These are phyloP conservation scores for Alethe castanea DNA, from an alignment of 2,113 vertebrate species.

Conservation along the genomic window DNA sequence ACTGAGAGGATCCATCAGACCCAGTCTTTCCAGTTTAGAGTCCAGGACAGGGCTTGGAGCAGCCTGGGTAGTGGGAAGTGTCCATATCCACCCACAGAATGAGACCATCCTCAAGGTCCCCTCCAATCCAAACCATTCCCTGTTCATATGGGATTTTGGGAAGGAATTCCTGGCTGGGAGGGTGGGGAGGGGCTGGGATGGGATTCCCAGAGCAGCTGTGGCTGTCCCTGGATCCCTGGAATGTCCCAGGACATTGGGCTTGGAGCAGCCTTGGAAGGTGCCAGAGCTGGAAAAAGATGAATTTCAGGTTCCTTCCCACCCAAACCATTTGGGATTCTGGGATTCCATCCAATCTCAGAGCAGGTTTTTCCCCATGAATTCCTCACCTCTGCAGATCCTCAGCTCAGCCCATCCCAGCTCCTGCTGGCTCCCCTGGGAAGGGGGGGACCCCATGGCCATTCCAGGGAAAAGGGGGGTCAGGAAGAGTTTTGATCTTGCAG, in stretches of 20 bases:
- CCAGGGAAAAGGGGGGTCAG: rapidly evolving
- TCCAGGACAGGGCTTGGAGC: too few relatives aligned
- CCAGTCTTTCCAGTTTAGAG: too few relatives aligned
- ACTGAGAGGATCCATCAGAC: too few relatives aligned
- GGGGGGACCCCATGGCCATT: neutral
- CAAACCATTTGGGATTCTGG: neutral
- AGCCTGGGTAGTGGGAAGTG: too few relatives aligned
- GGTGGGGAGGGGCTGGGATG: neutral
- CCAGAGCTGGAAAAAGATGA: too few relatives aligned
- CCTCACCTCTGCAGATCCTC: neutral
- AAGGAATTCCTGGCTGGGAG: too few relatives aligned
- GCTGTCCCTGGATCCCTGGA: neutral
- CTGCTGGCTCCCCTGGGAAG: rapidly evolving
- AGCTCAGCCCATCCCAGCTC: neutral
- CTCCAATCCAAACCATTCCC: too few relatives aligned
- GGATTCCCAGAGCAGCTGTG: neutral
- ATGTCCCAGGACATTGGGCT: neutral
- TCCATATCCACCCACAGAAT: too few relatives aligned
- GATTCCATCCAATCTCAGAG: rapidly evolving
- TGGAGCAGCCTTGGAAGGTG: neutral
- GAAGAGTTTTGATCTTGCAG: neutral
- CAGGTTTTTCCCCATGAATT: rapidly evolving
- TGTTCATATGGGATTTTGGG: too few relatives aligned
- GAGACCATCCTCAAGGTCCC: too few relatives aligned
- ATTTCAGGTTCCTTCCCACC: neutral